Conservation (phyloP, 2,888 invertebrate species). For the Tromatobia lineatoria region DNA sequence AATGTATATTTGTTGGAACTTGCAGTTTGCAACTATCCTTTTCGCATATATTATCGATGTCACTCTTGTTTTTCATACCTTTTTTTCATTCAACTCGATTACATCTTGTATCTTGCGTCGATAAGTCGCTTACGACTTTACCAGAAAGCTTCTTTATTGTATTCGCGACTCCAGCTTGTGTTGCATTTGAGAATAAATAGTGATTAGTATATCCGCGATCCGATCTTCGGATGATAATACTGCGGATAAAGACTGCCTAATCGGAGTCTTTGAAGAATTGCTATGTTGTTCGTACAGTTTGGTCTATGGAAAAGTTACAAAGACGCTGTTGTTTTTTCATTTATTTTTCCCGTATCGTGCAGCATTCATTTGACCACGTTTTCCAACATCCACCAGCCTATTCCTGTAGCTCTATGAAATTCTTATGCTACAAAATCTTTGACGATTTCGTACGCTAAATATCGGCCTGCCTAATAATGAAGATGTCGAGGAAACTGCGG, state of each 20-base stretch:
- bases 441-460: conserved; percentile 18
- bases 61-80: conserved; percentile 32
- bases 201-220: conserved; percentile 58
- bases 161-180: conserved; percentile 55
- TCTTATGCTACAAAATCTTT: conserved; percentile 30
- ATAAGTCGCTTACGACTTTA: conserved; percentile 38
- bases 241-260: conserved; percentile 62
- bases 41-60: conserved; percentile 57
- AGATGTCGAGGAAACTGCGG: conserved; percentile 27
- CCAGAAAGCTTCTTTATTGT: conserved; percentile 55
- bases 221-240: conserved; percentile 51
- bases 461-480: conserved; percentile 26
- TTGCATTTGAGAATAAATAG: conserved; percentile 63
- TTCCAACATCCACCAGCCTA: conserved; percentile 27
- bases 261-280: conserved; percentile 52
- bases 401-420: conserved; percentile 7
- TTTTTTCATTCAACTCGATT: conserved; percentile 42
- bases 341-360: conserved; percentile 25
- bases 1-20: conserved; percentile 57
- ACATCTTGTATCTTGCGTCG: conserved; percentile 53
- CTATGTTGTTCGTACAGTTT: conserved; percentile 64
- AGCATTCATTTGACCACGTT: conserved; percentile 44
- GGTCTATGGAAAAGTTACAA: conserved; percentile 67
- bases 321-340: conserved; percentile 46
- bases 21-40: conserved; percentile 61